phyloP scores from a whole-genome alignment of 1,140 invertebrate genomes.

The Pollicipes pollicipes region DNA sequence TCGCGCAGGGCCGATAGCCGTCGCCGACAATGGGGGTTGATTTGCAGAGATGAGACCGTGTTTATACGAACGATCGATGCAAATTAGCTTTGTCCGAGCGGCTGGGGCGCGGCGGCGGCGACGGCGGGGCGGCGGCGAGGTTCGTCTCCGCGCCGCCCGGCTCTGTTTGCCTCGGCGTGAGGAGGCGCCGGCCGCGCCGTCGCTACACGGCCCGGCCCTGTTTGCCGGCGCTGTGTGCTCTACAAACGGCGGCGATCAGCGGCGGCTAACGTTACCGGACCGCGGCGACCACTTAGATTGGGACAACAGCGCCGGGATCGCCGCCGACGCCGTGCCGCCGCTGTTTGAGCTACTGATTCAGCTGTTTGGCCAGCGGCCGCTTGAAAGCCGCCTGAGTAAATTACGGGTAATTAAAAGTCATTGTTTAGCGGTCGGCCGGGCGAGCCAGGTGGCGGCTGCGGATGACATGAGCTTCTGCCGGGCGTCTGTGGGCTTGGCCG shows the following conservation, averaged over 20 bases:
- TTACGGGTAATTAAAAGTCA: background rate
- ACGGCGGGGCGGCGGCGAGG: no score
- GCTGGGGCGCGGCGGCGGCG: no score
- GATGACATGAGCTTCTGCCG: conserved; percentile 1
- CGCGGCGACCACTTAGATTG: no score
- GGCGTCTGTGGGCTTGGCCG: background rate
- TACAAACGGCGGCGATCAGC: background rate
- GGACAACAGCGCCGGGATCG: no score
- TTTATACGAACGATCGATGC: conserved; percentile 1
- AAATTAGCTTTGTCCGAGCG: background rate
- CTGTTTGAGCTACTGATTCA: conserved; percentile 1
- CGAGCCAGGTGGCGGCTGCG: background rate
- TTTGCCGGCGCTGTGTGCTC: background rate
- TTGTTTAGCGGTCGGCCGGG: background rate
- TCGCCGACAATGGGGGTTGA: background rate
- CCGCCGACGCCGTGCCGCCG: no score
- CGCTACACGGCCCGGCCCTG: background rate
- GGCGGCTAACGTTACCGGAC: background rate
- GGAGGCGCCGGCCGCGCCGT: background rate
- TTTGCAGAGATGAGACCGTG: background rate
- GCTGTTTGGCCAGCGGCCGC: background rate
- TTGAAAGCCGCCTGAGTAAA: background rate
- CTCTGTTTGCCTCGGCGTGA: no score
- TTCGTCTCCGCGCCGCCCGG: no score
- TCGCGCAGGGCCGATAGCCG: background rate